Evolutionary conservation across 2,888 invertebrate species (phyloP), one percentile per base, ranked within the genome.

Genomic region (Dimorphilus gyrociliatus): DNA sequence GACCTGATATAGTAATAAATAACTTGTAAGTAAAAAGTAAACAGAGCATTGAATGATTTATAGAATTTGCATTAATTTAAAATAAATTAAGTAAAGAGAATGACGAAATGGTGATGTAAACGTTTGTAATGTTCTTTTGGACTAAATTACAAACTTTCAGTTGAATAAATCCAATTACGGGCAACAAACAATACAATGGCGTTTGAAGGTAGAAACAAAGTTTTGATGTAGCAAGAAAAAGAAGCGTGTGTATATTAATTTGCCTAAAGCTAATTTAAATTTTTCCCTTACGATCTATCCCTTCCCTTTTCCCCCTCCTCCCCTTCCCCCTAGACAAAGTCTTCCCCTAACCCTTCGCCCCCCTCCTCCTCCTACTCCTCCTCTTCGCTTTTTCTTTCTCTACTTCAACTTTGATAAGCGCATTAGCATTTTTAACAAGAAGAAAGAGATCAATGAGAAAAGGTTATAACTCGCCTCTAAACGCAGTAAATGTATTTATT

Each of bases 1-100:
- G 36, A 2, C 45, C 45, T 1, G 45, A 45, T 31, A 44, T 45
- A 10, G 44, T 45, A 32, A 47, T 45, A 32, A 41, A 36, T 25
- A 45, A 45, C 29, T 44, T 44, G 45, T 47, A 27, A 37, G 41
- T 36, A 26, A 19, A 25, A 7, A 25, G 8, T 25, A 8, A 25
- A 12, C 12, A 12, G 7, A 7, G 12, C 14, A 12, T 8, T 12
- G 12, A 12, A 25, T 8, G 25, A 25, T 12, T n/a, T n/a, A n/a
- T n/a, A n/a, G n/a, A n/a, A n/a, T n/a, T n/a, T n/a, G n/a, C n/a
- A n/a, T n/a, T n/a, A n/a, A n/a, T n/a, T n/a, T n/a, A n/a, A n/a
- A n/a, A n/a, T n/a, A n/a, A n/a, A n/a, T n/a, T n/a, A n/a, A n/a
- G n/a, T n/a, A n/a, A n/a, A n/a, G n/a, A n/a, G n/a, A n/a, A n/a